Evolutionary conservation across 2,113 vertebrate genomes (phyloP).

Genomic region (Paramisgurnus dabryanus): DNA sequence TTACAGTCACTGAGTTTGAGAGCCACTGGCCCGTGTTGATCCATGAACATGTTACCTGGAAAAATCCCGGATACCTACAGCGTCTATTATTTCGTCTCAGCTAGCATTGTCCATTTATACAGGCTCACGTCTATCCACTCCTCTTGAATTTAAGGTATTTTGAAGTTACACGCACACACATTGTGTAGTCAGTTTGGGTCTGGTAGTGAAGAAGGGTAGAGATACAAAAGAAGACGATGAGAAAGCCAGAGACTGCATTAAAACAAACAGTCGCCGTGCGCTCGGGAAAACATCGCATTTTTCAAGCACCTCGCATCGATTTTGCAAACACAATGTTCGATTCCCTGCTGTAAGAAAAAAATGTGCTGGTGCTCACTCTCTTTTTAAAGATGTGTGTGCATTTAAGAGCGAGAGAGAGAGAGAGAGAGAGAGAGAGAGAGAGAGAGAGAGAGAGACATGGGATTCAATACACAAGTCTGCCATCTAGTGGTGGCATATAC

Average conservation of each 20-base stretch:
- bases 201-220: background rate
- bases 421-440: slow-evolving; percentile 21
- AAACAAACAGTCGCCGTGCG: slow-evolving; percentile 39
- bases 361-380: background rate
- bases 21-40: too few species aligned
- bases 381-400: slow-evolving; percentile 15
- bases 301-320: slow-evolving; percentile 48
- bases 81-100: background rate
- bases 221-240: slow-evolving; percentile 5
- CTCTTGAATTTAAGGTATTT: slow-evolving; percentile 1
- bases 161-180: background rate
- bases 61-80: too few species aligned
- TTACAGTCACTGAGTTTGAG: too few species aligned
- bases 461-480: slow-evolving; percentile 44
- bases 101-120: background rate
- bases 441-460: slow-evolving; percentile 17
- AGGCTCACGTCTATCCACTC: background rate
- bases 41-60: too few species aligned
- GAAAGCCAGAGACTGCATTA: slow-evolving; percentile 22
- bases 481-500: slow-evolving; percentile 46
- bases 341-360: slow-evolving; percentile 34
- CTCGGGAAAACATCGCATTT: slow-evolving; percentile 43
- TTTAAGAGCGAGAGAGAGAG: background rate
- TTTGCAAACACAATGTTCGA: slow-evolving; percentile 43
- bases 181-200: slow-evolving; percentile 1